Percentiles rank a stretch among this genome's conserved stretches.
Conservation (phyloP, 1,140 invertebrate species). For the Danaus melanippus region DNA sequence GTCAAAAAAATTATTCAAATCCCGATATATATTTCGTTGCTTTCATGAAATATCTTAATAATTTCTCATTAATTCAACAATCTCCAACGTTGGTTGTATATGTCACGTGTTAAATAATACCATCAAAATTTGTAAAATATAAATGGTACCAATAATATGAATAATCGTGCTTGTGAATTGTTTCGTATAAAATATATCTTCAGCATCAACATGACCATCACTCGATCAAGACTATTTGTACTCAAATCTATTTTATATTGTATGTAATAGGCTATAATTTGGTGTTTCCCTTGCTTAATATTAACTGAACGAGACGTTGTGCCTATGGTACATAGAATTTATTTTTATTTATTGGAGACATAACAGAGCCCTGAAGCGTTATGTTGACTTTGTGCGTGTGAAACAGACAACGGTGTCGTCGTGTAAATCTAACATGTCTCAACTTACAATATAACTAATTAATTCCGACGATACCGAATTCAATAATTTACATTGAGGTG, state of each 20-base stretch:
- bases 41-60: not conserved
- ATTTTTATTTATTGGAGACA: constrained; percentile 29
- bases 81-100: not conserved
- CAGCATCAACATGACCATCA: constrained; percentile 28
- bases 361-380: constrained; percentile 44
- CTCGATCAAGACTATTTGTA: constrained; percentile 29
- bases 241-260: constrained; percentile 20
- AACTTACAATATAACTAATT: constrained; percentile 37
- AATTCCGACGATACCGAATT: constrained; percentile 25
- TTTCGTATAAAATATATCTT: constrained; percentile 30
- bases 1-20: too few species aligned
- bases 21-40: too few species aligned
- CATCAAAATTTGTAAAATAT: too few species aligned
- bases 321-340: constrained; percentile 16
- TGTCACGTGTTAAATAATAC: not conserved
- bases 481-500: constrained; percentile 33
- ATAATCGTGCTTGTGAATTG: constrained; percentile 1
- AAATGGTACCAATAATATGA: too few species aligned
- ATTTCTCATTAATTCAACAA: not conserved
- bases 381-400: constrained; percentile 50
- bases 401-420: constrained; percentile 40
- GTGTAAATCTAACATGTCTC: constrained; percentile 31
- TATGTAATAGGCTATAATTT: constrained; percentile 50
- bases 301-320: constrained; percentile 17
- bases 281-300: constrained; percentile 59